phyloP scores from a whole-genome alignment of 2,797 vertebrate genomes.

The Echeneis naucrates region DNA sequence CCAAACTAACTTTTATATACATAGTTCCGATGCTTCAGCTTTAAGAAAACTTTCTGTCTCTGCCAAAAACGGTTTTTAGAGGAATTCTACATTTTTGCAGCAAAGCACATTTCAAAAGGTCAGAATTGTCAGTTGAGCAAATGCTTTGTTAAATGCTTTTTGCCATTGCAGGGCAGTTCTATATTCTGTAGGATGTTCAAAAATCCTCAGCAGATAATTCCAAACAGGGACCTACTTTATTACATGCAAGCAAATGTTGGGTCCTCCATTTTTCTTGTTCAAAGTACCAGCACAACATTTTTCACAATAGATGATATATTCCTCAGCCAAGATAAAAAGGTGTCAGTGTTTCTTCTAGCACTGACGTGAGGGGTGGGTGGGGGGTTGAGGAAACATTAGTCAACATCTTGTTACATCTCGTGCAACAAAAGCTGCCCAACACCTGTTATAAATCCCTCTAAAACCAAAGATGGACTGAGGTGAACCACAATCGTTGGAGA shows the following conservation, averaged over 20 bases:
- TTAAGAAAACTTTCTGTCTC: not conserved
- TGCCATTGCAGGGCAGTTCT: slow-evolving; percentile 2
- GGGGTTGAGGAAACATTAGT: too few species aligned
- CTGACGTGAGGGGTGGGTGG: too few species aligned
- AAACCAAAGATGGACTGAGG: not conserved
- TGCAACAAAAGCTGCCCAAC: not conserved
- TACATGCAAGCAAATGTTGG: not conserved
- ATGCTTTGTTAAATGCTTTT: not conserved
- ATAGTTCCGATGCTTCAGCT: not conserved
- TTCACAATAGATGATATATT: slow-evolving; percentile 12
- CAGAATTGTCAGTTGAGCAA: not conserved
- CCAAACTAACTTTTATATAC: not conserved
- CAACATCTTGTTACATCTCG: too few species aligned
- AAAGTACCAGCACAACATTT: slow-evolving; percentile 24
- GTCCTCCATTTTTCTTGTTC: slow-evolving; percentile 8
- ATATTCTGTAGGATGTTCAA: slow-evolving; percentile 1
- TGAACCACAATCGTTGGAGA: not conserved
- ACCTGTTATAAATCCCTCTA: not conserved
- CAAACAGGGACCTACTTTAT: slow-evolving; percentile 1
- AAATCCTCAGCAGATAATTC: not conserved
- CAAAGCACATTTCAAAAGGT: not conserved
- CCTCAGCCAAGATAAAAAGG: slow-evolving; percentile 21
- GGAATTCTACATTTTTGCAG: not conserved
- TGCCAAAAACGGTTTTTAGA: not conserved
- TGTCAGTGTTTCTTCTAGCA: not conserved